Base-by-base conservation (phyloP, 2,888 invertebrate species). In the Drosophila picticornis region DNA sequence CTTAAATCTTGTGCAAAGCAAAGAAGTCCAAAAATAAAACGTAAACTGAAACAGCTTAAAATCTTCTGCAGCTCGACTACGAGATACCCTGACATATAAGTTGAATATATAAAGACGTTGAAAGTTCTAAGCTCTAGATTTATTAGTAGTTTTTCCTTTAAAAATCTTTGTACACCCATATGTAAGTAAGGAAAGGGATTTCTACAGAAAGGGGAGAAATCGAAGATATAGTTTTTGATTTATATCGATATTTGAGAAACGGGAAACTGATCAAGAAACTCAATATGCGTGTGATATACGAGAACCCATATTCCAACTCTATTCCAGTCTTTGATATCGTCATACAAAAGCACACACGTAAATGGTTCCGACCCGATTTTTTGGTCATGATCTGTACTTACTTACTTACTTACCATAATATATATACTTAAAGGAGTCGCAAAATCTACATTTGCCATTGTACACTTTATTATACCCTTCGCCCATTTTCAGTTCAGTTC, bases 1-100 rank as follows among this genome's bases (percentile, higher is more conserved):
- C 59, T 40, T n/a, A 74, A 63, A 75, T 61, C 60, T 62, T 57
- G 40, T 38, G 70, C 50, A 31, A 50, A 43, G 55, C n/a, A n/a
- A 50, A 46, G 46, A 13, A 16, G 16, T 46, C 25, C 46, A 16
- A 46, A 46, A 46, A 25, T 25, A 25, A 27, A 25, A 27, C 4
- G 16, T 1, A 25, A 25, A 25, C 2, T 46, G 25, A 25, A 46
- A 16, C 9, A 25, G 16, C 9, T 25, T 0, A 25, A 25, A 46
- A 4, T 16, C 1, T 4, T 25, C 9, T 25, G 1, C 4, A 16
- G 2, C 16, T 25, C 25, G 25, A 25, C 46, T 25, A 25, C 2
- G 25, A 16, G 4, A 16, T 16, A 46, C 25, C 22, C 46, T 46
- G 4, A 25, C 13, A 7, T 10, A n/a, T 4, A n/a, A 40, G 0